Evolutionary conservation across 2,797 vertebrate species (phyloP), one percentile per base, ranked within the genome.

Genomic region (Poeciliopsis turneri): DNA sequence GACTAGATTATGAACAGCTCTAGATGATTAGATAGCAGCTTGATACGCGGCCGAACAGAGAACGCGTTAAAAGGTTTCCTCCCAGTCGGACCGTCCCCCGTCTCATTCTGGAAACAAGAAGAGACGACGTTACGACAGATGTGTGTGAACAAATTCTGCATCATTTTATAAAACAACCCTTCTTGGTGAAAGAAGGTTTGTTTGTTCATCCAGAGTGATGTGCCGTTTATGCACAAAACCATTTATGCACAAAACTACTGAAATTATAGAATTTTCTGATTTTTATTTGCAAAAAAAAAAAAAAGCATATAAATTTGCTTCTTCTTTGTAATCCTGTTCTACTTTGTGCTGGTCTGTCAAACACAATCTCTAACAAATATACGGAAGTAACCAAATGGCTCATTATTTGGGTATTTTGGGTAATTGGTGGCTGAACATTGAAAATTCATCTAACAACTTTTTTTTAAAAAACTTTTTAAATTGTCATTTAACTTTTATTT

Each of bases 1-100:
- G 75, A 79, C 81, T 72, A 74, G 78, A 89, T 85, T 81, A 83
- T 73, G 77, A 73, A 36, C 73, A 64, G 74, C 55, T 77, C 25
- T 7, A 41, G 41, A 72, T 76, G 75, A 80, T 83, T 76, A 74
- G 55, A 76, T 12, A 70, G 74, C 79, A 61, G 66, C 30, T 20
- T 20, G 75, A 75, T 25, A 20, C 10, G 61, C 23, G 66, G 73
- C 36, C 16, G 57, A 75, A 57, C 61, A 74, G 73, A 4, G 39
- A 71, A 69, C 39, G 23, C 25, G 4, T 86, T 75, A 25, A 49
- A 72, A 33, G 41, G 33, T 43, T 66, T 45, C 2, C 16, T 74
- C 41, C 23, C 75, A 16, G 30, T 66, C 41, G 12, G 6, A 46
- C 15, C 55, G 28, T 43, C 10, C 20, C 43, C 43, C 20, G 15